phyloP scores from a whole-genome alignment of 2,113 vertebrate species.

The Eolophus roseicapilla region DNA sequence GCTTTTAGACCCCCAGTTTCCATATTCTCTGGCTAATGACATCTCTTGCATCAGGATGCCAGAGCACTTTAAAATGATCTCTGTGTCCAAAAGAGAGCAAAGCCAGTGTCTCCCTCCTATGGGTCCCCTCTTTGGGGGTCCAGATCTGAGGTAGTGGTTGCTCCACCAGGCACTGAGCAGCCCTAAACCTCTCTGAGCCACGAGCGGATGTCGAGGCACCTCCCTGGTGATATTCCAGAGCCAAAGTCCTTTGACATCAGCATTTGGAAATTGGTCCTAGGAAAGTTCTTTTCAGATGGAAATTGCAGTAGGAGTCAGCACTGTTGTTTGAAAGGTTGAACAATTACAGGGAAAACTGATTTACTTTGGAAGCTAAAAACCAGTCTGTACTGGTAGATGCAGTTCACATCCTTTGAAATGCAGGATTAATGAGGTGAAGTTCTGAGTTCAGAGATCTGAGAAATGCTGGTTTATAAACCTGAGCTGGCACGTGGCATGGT shows the following conservation, averaged over 20 bases:
- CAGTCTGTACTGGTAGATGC: background rate
- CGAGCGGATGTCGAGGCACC: background rate
- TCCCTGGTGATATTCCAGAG: slow-evolving; percentile 31
- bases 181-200: background rate
- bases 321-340: background rate
- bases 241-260: slow-evolving; percentile 33
- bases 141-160: background rate
- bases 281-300: slow-evolving; percentile 59
- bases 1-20: background rate
- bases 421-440: background rate
- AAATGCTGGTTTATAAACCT: background rate
- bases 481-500: background rate
- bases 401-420: background rate
- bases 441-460: background rate
- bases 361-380: background rate
- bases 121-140: too few species aligned
- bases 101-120: background rate
- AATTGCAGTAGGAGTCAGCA: slow-evolving; percentile 3
- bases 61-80: background rate
- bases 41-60: background rate
- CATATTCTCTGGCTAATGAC: background rate
- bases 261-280: slow-evolving; percentile 36
- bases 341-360: background rate
- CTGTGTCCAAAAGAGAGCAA: background rate
- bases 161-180: background rate